These are phyloP conservation scores for Latrodectus geometricus DNA, from an alignment of 1,140 invertebrate species.

Conservation along the genomic window DNA sequence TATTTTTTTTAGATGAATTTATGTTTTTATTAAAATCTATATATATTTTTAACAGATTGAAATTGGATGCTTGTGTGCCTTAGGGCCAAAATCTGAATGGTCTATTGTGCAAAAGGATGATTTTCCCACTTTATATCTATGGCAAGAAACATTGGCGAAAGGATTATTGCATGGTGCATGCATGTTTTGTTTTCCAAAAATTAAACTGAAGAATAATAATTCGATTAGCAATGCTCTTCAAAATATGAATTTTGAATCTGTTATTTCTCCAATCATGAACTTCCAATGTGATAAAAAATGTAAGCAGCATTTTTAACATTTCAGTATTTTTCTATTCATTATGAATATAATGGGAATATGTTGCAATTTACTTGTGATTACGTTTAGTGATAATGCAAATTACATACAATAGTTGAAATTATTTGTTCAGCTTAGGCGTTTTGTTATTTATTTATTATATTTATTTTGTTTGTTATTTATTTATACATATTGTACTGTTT, in stretches of 20 bases:
- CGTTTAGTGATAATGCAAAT: too few species aligned
- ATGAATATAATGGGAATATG: too few species aligned
- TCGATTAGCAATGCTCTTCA: slow-evolving; percentile 7
- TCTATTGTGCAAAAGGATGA: slow-evolving; percentile 4
- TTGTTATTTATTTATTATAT: too few species aligned
- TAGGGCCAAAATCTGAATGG: slow-evolving; percentile 22
- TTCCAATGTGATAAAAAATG: slow-evolving; percentile 25
- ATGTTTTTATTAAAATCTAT: too few species aligned
- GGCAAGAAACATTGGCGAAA: slow-evolving; percentile 6
- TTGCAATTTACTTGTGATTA: too few species aligned
- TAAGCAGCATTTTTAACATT: slow-evolving; percentile 12
- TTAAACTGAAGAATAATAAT: slow-evolving; percentile 43
- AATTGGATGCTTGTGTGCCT: slow-evolving; percentile 32
- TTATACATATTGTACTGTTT: too few species aligned
- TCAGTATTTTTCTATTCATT: neutral
- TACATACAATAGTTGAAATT: too few species aligned
- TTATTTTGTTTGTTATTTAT: too few species aligned
- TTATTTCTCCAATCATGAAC: neutral
- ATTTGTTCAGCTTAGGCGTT: too few species aligned
- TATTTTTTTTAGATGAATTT: too few species aligned
- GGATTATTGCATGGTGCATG: slow-evolving; percentile 20
- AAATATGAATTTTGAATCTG: neutral
- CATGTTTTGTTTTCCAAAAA: slow-evolving; percentile 34
- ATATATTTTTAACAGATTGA: slow-evolving; percentile 23
- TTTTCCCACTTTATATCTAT: slow-evolving; percentile 6